Evolutionary conservation across 2,888 invertebrate species (phyloP).

Genomic region (Periphyllus acericola): DNA sequence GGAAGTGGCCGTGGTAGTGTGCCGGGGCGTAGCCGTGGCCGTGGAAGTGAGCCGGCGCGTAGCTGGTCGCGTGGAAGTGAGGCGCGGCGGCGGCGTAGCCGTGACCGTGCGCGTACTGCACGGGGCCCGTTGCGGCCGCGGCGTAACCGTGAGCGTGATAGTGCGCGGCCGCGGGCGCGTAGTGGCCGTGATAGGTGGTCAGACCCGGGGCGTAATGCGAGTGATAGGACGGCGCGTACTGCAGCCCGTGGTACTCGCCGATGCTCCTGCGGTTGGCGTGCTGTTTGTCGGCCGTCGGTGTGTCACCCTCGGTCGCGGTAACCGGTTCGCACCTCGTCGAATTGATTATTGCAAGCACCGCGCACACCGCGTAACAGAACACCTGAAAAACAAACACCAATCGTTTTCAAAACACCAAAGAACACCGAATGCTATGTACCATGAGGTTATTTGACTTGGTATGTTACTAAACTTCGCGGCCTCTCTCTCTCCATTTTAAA

Average conservation of each 20-base stretch:
- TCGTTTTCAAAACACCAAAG: neutral
- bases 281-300: neutral
- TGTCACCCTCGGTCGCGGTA: neutral
- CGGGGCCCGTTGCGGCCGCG: neutral
- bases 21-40: neutral
- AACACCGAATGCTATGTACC: too few relatives aligned
- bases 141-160: neutral
- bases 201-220: neutral
- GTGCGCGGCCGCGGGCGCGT: neutral
- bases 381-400: neutral
- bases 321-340: conserved; percentile 8
- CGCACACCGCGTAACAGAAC: conserved; percentile 36
- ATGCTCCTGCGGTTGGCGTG: conserved; percentile 40
- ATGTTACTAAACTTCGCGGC: too few relatives aligned
- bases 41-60: neutral
- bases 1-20: neutral
- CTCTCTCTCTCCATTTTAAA: too few relatives aligned
- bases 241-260: conserved; percentile 42
- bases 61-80: conserved; percentile 10
- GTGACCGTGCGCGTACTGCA: neutral
- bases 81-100: neutral
- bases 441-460: too few relatives aligned
- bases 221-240: conserved; percentile 27
- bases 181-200: neutral
- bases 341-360: neutral